These are phyloP conservation scores for Oscheius sp. DNA, from an alignment of 2,888 invertebrate genomes.

Conservation along the genomic window DNA sequence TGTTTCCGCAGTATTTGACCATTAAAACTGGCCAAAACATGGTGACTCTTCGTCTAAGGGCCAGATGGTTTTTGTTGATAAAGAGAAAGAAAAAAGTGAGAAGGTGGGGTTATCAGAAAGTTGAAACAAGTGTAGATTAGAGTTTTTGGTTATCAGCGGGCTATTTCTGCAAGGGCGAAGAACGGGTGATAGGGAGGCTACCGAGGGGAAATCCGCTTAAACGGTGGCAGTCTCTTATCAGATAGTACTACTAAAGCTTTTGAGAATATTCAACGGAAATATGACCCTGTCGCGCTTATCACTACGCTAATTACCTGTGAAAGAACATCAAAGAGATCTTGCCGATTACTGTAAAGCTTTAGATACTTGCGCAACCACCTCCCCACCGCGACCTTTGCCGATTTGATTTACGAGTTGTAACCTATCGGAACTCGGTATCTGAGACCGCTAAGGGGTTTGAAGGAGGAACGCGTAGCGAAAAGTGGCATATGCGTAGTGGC, in stretches of 20 bases:
- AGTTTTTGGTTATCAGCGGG: too few relatives aligned
- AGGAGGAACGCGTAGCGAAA: slow-evolving; percentile 23
- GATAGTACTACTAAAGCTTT: too few relatives aligned
- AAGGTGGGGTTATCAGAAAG: slow-evolving; percentile 9
- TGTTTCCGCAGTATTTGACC: too few relatives aligned
- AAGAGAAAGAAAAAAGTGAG: not conserved
- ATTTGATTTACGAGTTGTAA: slow-evolving; percentile 27
- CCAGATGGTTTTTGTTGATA: not conserved
- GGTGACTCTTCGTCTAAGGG: too few relatives aligned
- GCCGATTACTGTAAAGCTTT: slow-evolving; percentile 21
- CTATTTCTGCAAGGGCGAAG: too few relatives aligned
- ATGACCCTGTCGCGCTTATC: too few relatives aligned
- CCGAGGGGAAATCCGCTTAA: too few relatives aligned
- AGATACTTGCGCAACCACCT: slow-evolving; percentile 6
- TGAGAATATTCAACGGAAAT: too few relatives aligned
- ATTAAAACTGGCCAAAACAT: too few relatives aligned
- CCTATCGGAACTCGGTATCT: slow-evolving; percentile 10
- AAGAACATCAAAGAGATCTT: slow-evolving; percentile 1
- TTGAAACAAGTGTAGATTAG: too few relatives aligned
- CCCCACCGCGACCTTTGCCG: slow-evolving; percentile 11
- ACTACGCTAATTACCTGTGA: not conserved
- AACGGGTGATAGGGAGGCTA: too few relatives aligned
- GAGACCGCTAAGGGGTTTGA: not conserved
- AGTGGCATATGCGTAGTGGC: slow-evolving; percentile 18
- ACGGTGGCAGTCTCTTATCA: too few relatives aligned